phyloP scores from a whole-genome alignment of 2,888 invertebrate species.

The Euclidia mi region DNA sequence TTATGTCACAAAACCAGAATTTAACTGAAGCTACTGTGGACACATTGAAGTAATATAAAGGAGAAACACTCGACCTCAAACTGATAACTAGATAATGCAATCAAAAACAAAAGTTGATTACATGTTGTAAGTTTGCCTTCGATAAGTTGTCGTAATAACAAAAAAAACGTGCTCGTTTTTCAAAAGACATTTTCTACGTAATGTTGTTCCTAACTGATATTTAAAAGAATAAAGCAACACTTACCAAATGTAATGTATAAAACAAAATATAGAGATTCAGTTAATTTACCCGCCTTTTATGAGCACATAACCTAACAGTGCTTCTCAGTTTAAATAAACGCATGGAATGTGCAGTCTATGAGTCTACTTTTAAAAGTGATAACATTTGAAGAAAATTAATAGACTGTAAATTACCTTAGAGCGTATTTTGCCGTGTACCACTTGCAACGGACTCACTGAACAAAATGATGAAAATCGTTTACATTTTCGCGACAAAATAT shows the following conservation, averaged over 20 bases:
- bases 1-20: constrained; percentile 46
- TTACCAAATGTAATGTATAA: constrained; percentile 32
- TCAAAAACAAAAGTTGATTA: constrained; percentile 76
- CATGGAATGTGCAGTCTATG: constrained; percentile 10
- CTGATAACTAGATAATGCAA: constrained; percentile 78
- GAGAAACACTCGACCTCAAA: constrained; percentile 72
- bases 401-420: constrained; percentile 68
- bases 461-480: constrained; percentile 53
- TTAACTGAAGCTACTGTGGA: constrained; percentile 59
- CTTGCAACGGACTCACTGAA: constrained; percentile 48
- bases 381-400: constrained; percentile 35
- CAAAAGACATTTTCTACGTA: neutral
- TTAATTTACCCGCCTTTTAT: neutral
- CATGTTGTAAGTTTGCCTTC: constrained; percentile 11
- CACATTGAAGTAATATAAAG: constrained; percentile 55
- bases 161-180: neutral
- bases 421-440: constrained; percentile 71
- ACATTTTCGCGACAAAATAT: constrained; percentile 59
- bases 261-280: neutral
- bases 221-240: constrained; percentile 9
- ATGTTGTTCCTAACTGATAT: too few species aligned
- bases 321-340: constrained; percentile 11
- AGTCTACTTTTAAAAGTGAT: too few species aligned
- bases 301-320: constrained; percentile 37
- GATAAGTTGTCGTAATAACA: neutral